Percentiles rank a stretch among this genome's conserved stretches.
These are phyloP conservation scores for Dryococelus australis DNA, from an alignment of 2,888 invertebrate species.

Conservation along the genomic window DNA sequence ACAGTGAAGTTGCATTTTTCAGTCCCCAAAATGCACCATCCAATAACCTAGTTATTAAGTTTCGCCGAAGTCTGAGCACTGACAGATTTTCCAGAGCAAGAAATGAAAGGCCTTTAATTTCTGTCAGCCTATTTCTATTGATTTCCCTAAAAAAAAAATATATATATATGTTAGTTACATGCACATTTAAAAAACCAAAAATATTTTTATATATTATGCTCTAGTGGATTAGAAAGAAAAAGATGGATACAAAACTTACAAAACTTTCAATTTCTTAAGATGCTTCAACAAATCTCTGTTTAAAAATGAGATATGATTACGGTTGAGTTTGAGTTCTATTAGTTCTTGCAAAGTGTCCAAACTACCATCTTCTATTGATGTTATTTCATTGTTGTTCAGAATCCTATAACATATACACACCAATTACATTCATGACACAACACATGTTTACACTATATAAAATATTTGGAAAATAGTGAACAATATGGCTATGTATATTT, in stretches of 20 bases:
- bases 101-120: conserved; percentile 84
- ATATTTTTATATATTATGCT: background rate
- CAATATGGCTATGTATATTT: too few species aligned
- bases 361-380: conserved; percentile 72
- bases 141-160: conserved; percentile 68
- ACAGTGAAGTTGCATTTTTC: conserved; percentile 68
- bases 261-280: conserved; percentile 71
- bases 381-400: conserved; percentile 77
- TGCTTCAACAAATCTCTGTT: conserved; percentile 78
- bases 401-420: conserved; percentile 61
- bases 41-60: conserved; percentile 77
- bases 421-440: background rate
- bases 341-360: conserved; percentile 76
- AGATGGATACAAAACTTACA: conserved; percentile 64
- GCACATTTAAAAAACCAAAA: background rate
- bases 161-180: background rate
- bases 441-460: too few species aligned
- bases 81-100: conserved; percentile 76
- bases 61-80: conserved; percentile 79
- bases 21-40: conserved; percentile 93
- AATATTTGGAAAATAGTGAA: too few species aligned
- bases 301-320: conserved; percentile 74
- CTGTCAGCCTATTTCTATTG: conserved; percentile 81
- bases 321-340: conserved; percentile 78
- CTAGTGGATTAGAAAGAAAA: background rate